Evolutionary conservation across 2,888 invertebrate genomes (phyloP), one percentile per base, ranked within the genome.

Genomic region (Cataglyphis livida): DNA sequence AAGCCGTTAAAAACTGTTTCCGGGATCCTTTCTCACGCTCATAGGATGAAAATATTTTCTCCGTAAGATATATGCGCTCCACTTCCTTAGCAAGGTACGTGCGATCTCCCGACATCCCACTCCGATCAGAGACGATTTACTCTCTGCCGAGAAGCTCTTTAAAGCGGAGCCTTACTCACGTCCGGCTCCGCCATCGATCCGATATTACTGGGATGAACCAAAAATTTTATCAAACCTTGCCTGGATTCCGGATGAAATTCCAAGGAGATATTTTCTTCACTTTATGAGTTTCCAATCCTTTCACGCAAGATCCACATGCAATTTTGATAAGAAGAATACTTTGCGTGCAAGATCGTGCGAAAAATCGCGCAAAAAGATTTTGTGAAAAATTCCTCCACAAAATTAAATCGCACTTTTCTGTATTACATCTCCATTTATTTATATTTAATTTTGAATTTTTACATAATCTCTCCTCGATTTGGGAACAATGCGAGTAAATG

Each of bases 91-190:
- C 57, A 75, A 75, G 70, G 75, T 82, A 79, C 78, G 65, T 64
- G 51, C 75, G 82, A 82, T 84, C 82, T 64, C 48, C 28, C 75
- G 76, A 75, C 76, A 65, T 62, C 57, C 71, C 64, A 59, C 76
- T 70, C 82, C 82, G 54, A 73, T 51, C 68, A 48, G 65, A 57
- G 73, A 41, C 84, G 78, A 82, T 84, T 84, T 83, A 84, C 83
- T 78, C 82, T 61, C 65, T 65, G 44, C 71, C 65, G 73, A 73
- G 83, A 41, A 84, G 74, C 76, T 84, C 83, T 78, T 84, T 84
- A 83, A 76, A 84, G 71, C 71, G 78, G 38, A 84, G 73, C 66
- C 82, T 78, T 66, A 18, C 73, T 54, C 51, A 48, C 66, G 66
- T 82, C 71, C 76, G 65, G 25, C 38, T 12, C 51, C 44, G 74